These are phyloP conservation scores for Calcarius lapponicus DNA, from an alignment of 2,797 vertebrate species.

Conservation along the genomic window DNA sequence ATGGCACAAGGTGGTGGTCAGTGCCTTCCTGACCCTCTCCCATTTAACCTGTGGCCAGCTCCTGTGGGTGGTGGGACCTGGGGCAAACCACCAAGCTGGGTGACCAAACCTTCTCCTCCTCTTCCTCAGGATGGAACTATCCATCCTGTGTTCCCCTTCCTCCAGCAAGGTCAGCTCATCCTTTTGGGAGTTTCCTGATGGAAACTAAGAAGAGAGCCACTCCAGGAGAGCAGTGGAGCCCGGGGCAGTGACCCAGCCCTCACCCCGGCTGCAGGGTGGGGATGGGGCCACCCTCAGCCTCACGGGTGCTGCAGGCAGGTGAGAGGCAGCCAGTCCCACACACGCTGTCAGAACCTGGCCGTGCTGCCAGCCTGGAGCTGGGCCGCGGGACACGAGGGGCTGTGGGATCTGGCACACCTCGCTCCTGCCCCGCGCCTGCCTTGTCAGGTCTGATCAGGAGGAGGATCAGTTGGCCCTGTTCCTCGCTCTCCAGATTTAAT, in stretches of 20 bases:
- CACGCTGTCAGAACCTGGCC: neutral
- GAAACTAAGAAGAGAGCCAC: rapidly evolving
- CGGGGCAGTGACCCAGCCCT: neutral
- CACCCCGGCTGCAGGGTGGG: neutral
- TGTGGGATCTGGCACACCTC: neutral
- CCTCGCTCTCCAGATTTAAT: conserved; percentile 78
- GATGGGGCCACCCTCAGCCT: neutral
- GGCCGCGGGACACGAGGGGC: neutral
- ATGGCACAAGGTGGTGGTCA: neutral
- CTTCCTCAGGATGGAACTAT: neutral
- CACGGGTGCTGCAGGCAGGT: neutral
- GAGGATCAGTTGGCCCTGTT: conserved; percentile 41
- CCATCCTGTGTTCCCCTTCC: rapidly evolving
- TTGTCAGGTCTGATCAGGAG: conserved; percentile 75
- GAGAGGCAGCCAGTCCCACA: neutral
- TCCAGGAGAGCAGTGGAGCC: neutral
- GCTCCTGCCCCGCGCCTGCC: neutral
- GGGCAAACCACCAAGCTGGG: rapidly evolving
- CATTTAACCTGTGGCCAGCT: neutral
- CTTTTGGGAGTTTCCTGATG: neutral
- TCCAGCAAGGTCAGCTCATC: neutral
- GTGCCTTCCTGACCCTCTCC: neutral
- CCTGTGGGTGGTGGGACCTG: neutral
- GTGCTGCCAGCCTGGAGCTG: neutral
- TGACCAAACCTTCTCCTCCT: neutral